A percentile compares a stretch with the other conserved stretches of the same genome.
phyloP scores from a whole-genome alignment of 35 echinoderm and acorn worm species.

The Patiria miniata region DNA sequence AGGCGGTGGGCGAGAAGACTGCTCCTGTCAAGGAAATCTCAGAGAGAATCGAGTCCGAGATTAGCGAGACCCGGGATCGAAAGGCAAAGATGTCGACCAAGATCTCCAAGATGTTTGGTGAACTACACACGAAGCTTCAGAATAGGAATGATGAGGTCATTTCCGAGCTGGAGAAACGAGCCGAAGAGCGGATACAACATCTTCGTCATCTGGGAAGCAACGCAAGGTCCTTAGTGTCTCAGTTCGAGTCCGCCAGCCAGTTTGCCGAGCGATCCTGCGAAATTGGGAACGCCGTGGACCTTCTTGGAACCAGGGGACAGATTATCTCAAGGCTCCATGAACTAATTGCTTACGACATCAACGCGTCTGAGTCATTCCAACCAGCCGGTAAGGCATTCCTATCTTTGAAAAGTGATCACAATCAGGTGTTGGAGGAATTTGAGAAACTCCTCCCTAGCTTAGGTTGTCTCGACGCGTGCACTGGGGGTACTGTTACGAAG shows the following conservation, averaged over 20 bases:
- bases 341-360: neutral
- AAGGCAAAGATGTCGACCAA: neutral
- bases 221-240: neutral
- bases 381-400: neutral
- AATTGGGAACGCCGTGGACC: neutral
- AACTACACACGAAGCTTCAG: neutral
- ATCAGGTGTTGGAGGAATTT: neutral
- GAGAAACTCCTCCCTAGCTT: neutral
- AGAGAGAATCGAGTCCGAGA: neutral
- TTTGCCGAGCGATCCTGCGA: slow-evolving; percentile 23
- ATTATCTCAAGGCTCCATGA: neutral
- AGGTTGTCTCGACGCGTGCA: neutral
- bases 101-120: neutral
- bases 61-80: neutral
- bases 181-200: neutral
- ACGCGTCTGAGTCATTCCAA: neutral
- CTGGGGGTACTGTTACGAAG: too few relatives aligned
- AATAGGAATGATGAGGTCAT: neutral
- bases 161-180: neutral
- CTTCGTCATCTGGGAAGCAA: neutral
- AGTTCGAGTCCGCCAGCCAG: neutral
- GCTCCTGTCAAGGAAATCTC: neutral
- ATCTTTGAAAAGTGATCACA: neutral
- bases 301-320: neutral
- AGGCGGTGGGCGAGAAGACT: neutral